Conservation (phyloP, 2,797 vertebrate genomes). For the Phaenicophaeus curvirostris region DNA sequence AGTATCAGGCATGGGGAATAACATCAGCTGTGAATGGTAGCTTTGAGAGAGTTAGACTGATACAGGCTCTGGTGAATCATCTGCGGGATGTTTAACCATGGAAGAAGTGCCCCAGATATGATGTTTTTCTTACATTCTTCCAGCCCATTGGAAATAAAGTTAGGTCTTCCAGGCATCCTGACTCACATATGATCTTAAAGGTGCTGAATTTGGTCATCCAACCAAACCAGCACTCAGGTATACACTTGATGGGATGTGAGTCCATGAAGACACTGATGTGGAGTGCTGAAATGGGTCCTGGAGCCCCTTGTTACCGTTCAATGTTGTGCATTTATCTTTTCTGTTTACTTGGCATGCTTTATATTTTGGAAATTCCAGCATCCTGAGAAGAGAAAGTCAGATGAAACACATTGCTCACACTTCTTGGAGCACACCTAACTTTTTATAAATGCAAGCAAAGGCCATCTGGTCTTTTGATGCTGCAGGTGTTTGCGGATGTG, state of each 20-base stretch:
- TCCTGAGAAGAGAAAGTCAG: not conserved
- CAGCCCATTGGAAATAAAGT: not conserved
- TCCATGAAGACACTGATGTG: not conserved
- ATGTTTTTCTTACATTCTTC: not conserved
- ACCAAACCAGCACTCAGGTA: fast-evolving
- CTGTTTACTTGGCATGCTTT: not conserved
- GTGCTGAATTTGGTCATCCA: not conserved
- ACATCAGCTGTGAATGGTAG: not conserved
- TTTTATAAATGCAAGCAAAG: slow-evolving; percentile 8
- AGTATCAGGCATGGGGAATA: not conserved
- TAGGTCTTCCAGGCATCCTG: not conserved
- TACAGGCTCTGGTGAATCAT: not conserved
- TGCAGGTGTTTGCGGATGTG: not conserved
- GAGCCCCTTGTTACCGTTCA: not conserved
- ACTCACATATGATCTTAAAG: not conserved
- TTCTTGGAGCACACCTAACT: slow-evolving; percentile 16
- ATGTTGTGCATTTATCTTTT: not conserved
- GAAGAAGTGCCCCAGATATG: not conserved
- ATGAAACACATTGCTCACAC: not conserved
- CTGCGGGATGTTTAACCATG: not conserved
- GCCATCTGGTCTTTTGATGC: not conserved
- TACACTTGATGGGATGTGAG: not conserved
- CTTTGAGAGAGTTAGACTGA: not conserved
- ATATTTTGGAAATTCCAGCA: not conserved
- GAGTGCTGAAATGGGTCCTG: not conserved